A percentile compares a stretch with the other conserved stretches of the same genome.
Conservation (phyloP, 2,888 invertebrate species). For the Eristalis tenax region DNA sequence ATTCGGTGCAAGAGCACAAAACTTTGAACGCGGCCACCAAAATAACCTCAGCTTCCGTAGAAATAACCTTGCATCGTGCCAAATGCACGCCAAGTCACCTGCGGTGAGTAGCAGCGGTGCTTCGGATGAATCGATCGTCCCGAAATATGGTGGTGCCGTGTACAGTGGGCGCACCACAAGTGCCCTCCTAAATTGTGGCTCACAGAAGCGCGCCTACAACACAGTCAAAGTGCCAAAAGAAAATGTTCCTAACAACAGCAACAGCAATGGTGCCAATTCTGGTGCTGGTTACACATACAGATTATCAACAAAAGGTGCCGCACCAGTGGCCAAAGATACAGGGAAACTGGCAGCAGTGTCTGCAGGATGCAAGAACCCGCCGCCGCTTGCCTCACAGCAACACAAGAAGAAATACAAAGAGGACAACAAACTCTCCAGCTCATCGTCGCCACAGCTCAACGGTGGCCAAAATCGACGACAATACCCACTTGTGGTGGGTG, state of each 20-base stretch:
- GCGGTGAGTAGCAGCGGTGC: slow-evolving; percentile 74
- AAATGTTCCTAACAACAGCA: slow-evolving; percentile 75
- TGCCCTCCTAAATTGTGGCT: slow-evolving; percentile 63
- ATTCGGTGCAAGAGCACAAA: slow-evolving; percentile 62
- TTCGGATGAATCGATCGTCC: slow-evolving; percentile 76
- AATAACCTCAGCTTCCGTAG: slow-evolving; percentile 74
- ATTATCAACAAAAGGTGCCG: slow-evolving; percentile 48
- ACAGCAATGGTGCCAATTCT: slow-evolving; percentile 50
- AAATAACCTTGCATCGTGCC: slow-evolving; percentile 66
- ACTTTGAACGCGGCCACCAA: slow-evolving; percentile 74
- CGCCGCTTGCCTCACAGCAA: slow-evolving; percentile 68
- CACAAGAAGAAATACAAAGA: slow-evolving; percentile 76
- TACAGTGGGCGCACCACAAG: slow-evolving; percentile 58
- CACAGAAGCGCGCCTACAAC: slow-evolving; percentile 80
- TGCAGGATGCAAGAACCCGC: slow-evolving; percentile 69
- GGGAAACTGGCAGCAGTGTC: slow-evolving; percentile 76
- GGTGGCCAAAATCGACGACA: slow-evolving; percentile 55
- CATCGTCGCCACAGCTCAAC: slow-evolving; percentile 74
- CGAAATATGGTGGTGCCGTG: slow-evolving; percentile 75
- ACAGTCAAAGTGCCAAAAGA: slow-evolving; percentile 78
- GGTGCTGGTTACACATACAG: slow-evolving; percentile 56
- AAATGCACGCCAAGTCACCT: slow-evolving; percentile 73
- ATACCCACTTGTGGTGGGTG: slow-evolving; percentile 38
- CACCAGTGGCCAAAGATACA: slow-evolving; percentile 63
- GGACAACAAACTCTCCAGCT: slow-evolving; percentile 75